Base-by-base conservation (phyloP, 2,888 invertebrate genomes). In the Diplazon laetatorius region DNA sequence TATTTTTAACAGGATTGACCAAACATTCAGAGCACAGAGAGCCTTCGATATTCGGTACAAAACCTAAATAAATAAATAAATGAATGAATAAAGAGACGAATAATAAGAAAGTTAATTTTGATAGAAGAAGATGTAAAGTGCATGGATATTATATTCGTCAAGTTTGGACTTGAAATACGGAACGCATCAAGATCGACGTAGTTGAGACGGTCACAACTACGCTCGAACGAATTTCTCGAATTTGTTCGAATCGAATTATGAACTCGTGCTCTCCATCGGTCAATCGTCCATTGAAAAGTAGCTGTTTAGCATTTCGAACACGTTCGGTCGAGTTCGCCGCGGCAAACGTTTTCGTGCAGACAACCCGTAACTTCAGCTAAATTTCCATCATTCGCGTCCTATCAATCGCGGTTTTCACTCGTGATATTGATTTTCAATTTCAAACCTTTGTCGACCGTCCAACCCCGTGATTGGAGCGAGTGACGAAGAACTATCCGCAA, bases 211-310 rank as follows among this genome's bases (percentile, higher is more conserved):
- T 18, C 35, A 18, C 25, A 52, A 25, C 9, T 48, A 12, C n/a
- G 12, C 39, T 25, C 4, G 35, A 22, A 63, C 55, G 63, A 42
- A 57, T 57, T 69, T 39, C 18, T 14, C 25, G 22, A 44, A 78
- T 86, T 83, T 71, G 82, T 78, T 78, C 80, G 82, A 87, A 88
- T 88, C 82, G 86, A 89, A 88, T 89, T 85, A 85, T 84, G 74
- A 80, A 84, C 65, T 74, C 87, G 86, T 87, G 87, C 85, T 87
- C 84, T 83, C 84, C 87, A 86, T 87, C 81, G 82, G 82, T 79
- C 83, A 85, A 82, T 82, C 78, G 82, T 84, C 82, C 82, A 88
- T 88, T 88, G 86, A 88, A 87, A 87, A 87, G 87, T 85, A 86
- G 83, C 85, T 82, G 78, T 68, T 88, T 78, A 68, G 81, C 71